A percentile compares a stretch with the other conserved stretches of the same genome.
Evolutionary conservation across 2,113 vertebrate species (phyloP).

Genomic region (Ailuropoda melanoleuca): DNA sequence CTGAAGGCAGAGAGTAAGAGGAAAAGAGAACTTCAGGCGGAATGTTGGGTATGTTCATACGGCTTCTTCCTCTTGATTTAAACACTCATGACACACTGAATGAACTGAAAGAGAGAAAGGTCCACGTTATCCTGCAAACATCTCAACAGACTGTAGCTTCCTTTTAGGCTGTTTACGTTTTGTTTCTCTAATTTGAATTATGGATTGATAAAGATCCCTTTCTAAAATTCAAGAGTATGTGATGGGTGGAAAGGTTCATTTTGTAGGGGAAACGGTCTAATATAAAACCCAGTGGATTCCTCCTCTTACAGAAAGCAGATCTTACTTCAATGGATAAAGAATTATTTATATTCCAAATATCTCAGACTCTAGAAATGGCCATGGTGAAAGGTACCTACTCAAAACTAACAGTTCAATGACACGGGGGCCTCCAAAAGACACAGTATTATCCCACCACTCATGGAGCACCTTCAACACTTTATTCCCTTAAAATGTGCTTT

Average conservation of each 20-base stretch:
- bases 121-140: neutral
- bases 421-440: neutral
- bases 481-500: neutral
- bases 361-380: neutral
- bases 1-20: neutral
- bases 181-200: neutral
- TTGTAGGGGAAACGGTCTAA: neutral
- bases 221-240: neutral
- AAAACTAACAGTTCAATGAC: neutral
- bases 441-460: neutral
- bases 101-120: conserved; percentile 84
- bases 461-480: neutral
- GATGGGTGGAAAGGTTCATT: neutral
- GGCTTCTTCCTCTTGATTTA: conserved; percentile 62
- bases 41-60: conserved; percentile 65
- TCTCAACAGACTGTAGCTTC: neutral
- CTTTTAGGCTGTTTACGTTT: neutral
- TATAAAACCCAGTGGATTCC: neutral
- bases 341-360: neutral
- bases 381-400: neutral
- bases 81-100: conserved; percentile 88
- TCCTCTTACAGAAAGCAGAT: neutral
- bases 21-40: conserved; percentile 63
- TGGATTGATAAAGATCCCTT: neutral
- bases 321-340: neutral